phyloP scores from a whole-genome alignment of 2,888 invertebrate genomes.

The Cactoblastis cactorum region DNA sequence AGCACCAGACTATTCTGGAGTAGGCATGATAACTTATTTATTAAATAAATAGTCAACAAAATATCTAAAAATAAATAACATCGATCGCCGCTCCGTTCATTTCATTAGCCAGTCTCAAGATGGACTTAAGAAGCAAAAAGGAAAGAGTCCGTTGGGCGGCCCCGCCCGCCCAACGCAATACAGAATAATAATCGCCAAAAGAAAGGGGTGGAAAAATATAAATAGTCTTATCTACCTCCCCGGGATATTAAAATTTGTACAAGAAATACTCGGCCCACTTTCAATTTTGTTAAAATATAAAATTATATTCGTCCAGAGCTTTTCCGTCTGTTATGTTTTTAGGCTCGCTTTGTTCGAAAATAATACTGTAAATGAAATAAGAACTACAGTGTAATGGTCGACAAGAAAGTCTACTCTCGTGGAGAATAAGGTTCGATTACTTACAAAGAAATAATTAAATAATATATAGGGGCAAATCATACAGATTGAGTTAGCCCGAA shows the following conservation, averaged over 20 bases:
- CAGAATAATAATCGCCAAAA: slow-evolving; percentile 80
- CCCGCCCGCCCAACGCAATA: slow-evolving; percentile 67
- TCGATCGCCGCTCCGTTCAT: slow-evolving; percentile 35
- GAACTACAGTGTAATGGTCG: too few relatives aligned
- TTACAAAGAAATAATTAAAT: too few relatives aligned
- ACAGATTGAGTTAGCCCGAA: too few relatives aligned
- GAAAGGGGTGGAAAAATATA: slow-evolving; percentile 76
- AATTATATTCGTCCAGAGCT: slow-evolving; percentile 46
- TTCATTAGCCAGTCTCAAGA: slow-evolving; percentile 63
- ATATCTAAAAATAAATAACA: neutral
- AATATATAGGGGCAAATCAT: too few relatives aligned
- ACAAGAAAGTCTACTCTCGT: too few relatives aligned
- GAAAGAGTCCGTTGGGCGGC: slow-evolving; percentile 72
- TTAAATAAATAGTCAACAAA: too few relatives aligned
- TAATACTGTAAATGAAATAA: neutral
- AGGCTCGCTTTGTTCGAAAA: slow-evolving; percentile 7
- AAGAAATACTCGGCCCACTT: slow-evolving; percentile 52
- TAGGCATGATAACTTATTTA: too few relatives aligned
- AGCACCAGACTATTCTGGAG: too few relatives aligned
- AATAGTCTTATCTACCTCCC: slow-evolving; percentile 68
- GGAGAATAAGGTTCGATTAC: too few relatives aligned
- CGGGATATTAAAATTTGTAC: slow-evolving; percentile 75
- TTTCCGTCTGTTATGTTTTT: slow-evolving; percentile 26
- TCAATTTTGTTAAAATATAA: slow-evolving; percentile 67
- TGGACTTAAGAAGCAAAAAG: slow-evolving; percentile 80